Percentiles rank a stretch among this genome's conserved stretches.
These are phyloP conservation scores for Okamejei kenojei DNA, from an alignment of 2,797 vertebrate genomes.

Conservation along the genomic window DNA sequence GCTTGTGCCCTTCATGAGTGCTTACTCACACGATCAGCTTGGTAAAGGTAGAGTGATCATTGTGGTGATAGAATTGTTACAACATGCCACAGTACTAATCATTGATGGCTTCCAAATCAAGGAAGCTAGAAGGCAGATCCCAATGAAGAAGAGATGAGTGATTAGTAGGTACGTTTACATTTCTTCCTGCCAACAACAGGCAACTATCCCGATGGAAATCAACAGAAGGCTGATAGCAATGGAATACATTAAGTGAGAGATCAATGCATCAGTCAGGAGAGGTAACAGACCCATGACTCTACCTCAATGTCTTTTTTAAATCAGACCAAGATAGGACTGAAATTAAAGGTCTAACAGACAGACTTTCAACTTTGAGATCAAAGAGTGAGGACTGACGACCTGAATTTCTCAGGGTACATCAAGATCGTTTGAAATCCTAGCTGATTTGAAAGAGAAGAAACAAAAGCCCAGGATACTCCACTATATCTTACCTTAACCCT, in stretches of 20 bases:
- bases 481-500: too few relatives aligned
- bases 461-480: neutral
- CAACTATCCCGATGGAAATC: neutral
- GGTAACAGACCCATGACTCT: neutral
- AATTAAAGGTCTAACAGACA: neutral
- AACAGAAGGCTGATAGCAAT: neutral
- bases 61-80: neutral
- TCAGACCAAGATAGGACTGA: neutral
- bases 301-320: neutral
- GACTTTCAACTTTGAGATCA: too few relatives aligned
- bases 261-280: neutral
- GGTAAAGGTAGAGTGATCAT: neutral
- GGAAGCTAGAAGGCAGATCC: neutral
- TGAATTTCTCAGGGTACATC: neutral
- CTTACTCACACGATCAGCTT: too few relatives aligned
- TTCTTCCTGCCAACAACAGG: neutral
- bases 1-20: neutral
- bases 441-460: neutral
- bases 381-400: neutral
- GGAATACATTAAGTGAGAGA: neutral
- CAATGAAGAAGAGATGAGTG: neutral
- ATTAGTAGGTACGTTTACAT: neutral
- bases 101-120: neutral
- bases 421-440: neutral
- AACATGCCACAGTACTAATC: neutral